These are phyloP conservation scores for Neria commutata DNA, from an alignment of 2,888 invertebrate genomes.

Conservation along the genomic window DNA sequence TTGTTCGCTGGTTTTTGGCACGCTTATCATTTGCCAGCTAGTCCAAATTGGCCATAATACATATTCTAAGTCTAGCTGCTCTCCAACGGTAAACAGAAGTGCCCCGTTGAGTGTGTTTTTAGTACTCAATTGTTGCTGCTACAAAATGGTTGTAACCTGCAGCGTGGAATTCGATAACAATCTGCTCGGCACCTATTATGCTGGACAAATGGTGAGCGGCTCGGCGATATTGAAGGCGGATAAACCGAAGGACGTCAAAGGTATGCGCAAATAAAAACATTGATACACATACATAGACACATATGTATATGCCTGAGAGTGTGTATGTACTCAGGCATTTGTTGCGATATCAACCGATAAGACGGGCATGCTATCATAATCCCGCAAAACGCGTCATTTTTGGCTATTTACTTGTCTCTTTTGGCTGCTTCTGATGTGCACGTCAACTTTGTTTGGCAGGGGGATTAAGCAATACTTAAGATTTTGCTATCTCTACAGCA, in stretches of 20 bases:
- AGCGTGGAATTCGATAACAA: slow-evolving; percentile 59
- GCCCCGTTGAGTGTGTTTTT: not conserved
- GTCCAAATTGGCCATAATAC: slow-evolving; percentile 4
- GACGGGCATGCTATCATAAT: no score
- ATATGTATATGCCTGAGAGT: no score
- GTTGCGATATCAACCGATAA: no score
- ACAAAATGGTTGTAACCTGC: slow-evolving; percentile 55
- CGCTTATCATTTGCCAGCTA: not conserved
- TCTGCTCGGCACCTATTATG: slow-evolving; percentile 51
- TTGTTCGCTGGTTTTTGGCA: no score
- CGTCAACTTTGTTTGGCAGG: no score
- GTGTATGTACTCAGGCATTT: no score
- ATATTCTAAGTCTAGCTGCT: not conserved
- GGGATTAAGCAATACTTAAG: no score
- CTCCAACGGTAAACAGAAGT: not conserved
- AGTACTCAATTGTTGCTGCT: not conserved
- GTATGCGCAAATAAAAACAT: slow-evolving; percentile 44
- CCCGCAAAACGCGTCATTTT: no score
- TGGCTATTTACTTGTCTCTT: no score
- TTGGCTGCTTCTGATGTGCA: no score
- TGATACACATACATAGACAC: no score
- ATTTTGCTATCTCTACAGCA: no score
- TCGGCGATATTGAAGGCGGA: slow-evolving; percentile 46
- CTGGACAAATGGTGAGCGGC: slow-evolving; percentile 56
- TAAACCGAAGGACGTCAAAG: slow-evolving; percentile 53